Percentiles rank a stretch among this genome's conserved stretches.
Conservation (phyloP, 1,140 invertebrate genomes). For the Orussus abietinus region DNA sequence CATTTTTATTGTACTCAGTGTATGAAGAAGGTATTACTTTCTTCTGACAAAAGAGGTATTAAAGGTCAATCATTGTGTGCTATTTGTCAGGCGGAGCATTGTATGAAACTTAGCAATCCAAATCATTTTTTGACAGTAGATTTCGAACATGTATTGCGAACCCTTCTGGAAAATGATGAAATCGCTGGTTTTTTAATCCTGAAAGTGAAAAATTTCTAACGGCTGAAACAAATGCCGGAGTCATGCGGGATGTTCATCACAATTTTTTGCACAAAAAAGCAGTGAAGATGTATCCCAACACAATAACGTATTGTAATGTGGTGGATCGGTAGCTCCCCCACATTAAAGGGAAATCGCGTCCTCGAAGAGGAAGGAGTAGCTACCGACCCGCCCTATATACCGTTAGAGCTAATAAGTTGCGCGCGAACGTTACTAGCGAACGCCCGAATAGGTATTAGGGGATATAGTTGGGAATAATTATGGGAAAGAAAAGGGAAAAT, state of each 20-base stretch:
- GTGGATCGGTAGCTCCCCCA: too few relatives aligned
- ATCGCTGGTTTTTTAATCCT: slow-evolving; percentile 6
- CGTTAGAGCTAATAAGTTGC: too few relatives aligned
- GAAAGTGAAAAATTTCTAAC: not conserved
- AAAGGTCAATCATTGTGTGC: not conserved
- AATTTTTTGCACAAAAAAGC: not conserved
- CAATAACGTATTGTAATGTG: slow-evolving; percentile 4
- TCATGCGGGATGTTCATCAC: not conserved
- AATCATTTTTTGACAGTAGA: too few relatives aligned
- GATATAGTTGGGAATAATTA: too few relatives aligned
- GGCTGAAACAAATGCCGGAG: not conserved
- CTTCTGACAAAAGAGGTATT: not conserved
- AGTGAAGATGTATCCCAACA: not conserved
- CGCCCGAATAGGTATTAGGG: too few relatives aligned
- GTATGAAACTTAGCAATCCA: slow-evolving; percentile 1
- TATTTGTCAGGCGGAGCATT: slow-evolving; percentile 2
- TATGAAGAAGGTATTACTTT: slow-evolving; percentile 5
- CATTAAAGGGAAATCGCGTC: too few relatives aligned
- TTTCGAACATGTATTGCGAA: not conserved
- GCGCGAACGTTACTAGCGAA: too few relatives aligned
- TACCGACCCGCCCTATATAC: too few relatives aligned
- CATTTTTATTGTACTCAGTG: slow-evolving; percentile 5
- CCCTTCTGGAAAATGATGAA: slow-evolving; percentile 1
- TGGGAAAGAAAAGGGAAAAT: too few relatives aligned
- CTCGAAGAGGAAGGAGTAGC: too few relatives aligned